phyloP scores from a whole-genome alignment of 2,888 invertebrate genomes.

The Ophion ellenae region DNA sequence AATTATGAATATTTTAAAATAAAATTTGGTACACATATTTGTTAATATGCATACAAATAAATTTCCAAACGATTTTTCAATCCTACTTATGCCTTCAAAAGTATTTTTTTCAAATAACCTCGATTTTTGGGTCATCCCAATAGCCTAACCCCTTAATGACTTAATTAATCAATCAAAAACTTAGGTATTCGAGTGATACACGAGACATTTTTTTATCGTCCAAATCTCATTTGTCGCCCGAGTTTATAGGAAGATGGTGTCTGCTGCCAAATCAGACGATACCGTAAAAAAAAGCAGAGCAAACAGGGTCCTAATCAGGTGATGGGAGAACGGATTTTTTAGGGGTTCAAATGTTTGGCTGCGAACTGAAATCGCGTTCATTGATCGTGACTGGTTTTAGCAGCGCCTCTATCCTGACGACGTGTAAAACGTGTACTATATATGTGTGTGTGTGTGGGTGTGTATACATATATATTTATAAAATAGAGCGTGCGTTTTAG shows the following conservation, averaged over 20 bases:
- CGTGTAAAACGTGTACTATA: conserved; percentile 11
- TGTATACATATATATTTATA: conserved; percentile 1
- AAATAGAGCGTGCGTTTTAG: neutral
- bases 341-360: neutral
- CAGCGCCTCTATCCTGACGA: conserved; percentile 16
- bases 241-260: no score
- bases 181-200: neutral
- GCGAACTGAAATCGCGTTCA: conserved; percentile 21
- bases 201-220: neutral
- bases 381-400: conserved; percentile 27
- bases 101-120: no score
- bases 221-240: no score
- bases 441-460: neutral
- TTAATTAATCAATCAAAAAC: neutral
- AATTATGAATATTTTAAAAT: no score
- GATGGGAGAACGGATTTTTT: neutral
- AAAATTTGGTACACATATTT: no score
- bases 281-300: no score
- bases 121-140: no score
- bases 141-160: no score
- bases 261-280: no score
- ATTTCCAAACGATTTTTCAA: no score
- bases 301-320: neutral
- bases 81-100: no score
- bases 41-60: no score